phyloP scores from a whole-genome alignment of 2,888 invertebrate species.

The Temnothorax rugatulus region DNA sequence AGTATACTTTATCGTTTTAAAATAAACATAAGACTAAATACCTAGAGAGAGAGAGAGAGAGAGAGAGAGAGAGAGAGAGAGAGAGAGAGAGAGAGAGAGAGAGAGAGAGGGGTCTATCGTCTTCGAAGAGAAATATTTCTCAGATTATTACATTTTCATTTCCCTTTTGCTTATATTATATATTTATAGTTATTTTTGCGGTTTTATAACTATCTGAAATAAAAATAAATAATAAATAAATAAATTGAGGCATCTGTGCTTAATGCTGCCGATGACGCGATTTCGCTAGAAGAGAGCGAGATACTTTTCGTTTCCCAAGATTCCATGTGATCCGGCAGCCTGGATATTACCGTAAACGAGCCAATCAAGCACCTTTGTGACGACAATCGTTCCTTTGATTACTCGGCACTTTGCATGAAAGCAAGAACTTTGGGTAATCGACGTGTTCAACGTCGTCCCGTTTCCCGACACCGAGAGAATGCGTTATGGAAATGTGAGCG shows the following conservation, averaged over 20 bases:
- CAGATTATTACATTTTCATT: not conserved
- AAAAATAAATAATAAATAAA: not conserved
- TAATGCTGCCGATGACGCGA: conserved; percentile 30
- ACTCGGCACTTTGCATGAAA: conserved; percentile 79
- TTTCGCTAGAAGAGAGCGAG: conserved; percentile 59
- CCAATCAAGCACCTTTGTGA: conserved; percentile 84
- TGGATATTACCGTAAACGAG: conserved; percentile 80
- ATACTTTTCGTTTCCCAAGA: conserved; percentile 51
- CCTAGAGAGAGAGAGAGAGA: not conserved
- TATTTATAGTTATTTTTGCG: not conserved
- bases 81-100: not conserved
- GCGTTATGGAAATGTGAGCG: conserved; percentile 19
- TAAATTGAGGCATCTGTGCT: not conserved
- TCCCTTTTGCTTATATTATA: not conserved
- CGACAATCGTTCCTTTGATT: conserved; percentile 82
- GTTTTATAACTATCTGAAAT: not conserved
- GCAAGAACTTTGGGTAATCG: conserved; percentile 65
- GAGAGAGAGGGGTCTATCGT: not conserved
- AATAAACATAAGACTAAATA: not conserved
- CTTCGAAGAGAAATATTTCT: not conserved
- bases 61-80: not conserved
- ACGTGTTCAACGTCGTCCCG: conserved; percentile 2
- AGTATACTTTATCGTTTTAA: not conserved
- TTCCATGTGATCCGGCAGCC: conserved; percentile 46
- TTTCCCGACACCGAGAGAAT: conserved; percentile 10